Conservation (phyloP, 2,113 vertebrate species). For the Lichenostomus cassidix region DNA sequence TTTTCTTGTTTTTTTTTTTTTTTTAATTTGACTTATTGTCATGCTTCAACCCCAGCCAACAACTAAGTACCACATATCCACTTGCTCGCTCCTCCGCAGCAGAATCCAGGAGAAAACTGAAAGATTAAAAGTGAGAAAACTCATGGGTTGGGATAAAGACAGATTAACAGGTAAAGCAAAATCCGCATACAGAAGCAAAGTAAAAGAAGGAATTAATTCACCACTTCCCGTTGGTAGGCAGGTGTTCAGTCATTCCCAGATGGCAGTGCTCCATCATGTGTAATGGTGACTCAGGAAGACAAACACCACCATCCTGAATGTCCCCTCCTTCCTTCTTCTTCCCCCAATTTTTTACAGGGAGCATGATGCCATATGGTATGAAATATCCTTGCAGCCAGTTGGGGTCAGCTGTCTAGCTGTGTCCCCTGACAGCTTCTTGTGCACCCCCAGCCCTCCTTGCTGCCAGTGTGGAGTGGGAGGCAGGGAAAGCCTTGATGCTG, state of each 20-base stretch:
- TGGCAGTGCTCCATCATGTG: background rate
- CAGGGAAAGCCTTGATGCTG: background rate
- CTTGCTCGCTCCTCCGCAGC: background rate
- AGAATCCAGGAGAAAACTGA: background rate
- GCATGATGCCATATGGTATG: background rate
- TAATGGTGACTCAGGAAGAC: background rate
- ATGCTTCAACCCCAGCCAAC: background rate
- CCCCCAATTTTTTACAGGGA: background rate
- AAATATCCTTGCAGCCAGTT: background rate
- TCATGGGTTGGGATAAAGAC: background rate
- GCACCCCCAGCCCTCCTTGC: fast-evolving
- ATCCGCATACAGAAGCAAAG: background rate
- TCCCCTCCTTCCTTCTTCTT: background rate
- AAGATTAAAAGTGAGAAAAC: background rate
- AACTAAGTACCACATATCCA: background rate
- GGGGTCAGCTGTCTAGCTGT: background rate
- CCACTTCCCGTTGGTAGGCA: background rate
- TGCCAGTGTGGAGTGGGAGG: background rate
- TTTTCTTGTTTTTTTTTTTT: background rate
- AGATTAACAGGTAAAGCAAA: background rate
- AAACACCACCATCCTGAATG: background rate
- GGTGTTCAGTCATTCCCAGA: background rate
- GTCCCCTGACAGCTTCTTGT: background rate
- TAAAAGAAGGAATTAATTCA: background rate
- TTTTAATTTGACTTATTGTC: background rate